Percentiles rank a stretch among this genome's conserved stretches.
phyloP scores from a whole-genome alignment of 2,797 vertebrate genomes.

The Dicrostonyx torquatus region DNA sequence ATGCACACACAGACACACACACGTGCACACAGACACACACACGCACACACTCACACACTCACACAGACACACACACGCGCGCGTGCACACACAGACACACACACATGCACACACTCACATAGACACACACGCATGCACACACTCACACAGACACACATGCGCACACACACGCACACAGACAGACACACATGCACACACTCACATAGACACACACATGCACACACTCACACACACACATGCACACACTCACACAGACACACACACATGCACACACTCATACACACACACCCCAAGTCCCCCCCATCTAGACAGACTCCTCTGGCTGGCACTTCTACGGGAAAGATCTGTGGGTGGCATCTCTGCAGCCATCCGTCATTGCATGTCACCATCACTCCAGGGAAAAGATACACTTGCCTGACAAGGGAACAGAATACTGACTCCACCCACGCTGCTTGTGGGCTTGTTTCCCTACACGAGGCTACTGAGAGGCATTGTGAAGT shows the following conservation, averaged over 20 bases:
- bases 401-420: fast-evolving
- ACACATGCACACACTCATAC: not conserved
- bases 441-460: not conserved
- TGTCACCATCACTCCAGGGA: not conserved
- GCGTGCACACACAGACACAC: not conserved
- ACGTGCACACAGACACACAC: no score
- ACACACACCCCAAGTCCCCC: not conserved
- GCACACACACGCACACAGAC: fast-evolving
- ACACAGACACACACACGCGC: not conserved
- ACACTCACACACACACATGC: not conserved
- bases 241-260: not conserved
- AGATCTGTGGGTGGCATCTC: not conserved
- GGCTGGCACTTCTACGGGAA: not conserved
- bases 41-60: not conserved
- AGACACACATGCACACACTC: no score
- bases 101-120: not conserved
- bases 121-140: fast-evolving
- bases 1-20: not conserved
- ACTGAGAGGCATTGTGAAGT: constrained; percentile 2
- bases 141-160: not conserved
- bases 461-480: constrained; percentile 4
- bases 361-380: not conserved
- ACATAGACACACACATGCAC: no score
- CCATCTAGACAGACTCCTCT: constrained; percentile 1
- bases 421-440: not conserved